phyloP scores from a whole-genome alignment of 2,888 invertebrate genomes.

The Pyralis farinalis region DNA sequence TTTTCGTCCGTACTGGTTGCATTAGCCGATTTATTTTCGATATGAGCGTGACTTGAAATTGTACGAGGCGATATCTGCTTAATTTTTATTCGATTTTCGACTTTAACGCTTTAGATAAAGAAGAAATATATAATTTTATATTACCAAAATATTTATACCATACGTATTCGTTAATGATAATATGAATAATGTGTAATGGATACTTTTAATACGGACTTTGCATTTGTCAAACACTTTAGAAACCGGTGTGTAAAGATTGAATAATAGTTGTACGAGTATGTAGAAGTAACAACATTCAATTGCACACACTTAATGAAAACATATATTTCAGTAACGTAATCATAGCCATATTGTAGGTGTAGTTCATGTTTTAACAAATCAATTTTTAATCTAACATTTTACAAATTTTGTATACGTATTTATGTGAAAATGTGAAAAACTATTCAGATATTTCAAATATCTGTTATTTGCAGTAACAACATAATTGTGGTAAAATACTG shows the following conservation, averaged over 20 bases:
- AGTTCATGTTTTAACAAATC: too few relatives aligned
- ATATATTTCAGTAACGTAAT: too few relatives aligned
- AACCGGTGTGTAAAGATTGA: constrained; percentile 17
- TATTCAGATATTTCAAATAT: too few relatives aligned
- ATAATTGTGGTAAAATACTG: too few relatives aligned
- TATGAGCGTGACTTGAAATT: constrained; percentile 15
- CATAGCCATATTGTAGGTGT: too few relatives aligned
- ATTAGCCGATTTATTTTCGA: constrained; percentile 21
- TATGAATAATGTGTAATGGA: constrained; percentile 16
- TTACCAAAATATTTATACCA: not conserved
- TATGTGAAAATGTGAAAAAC: too few relatives aligned
- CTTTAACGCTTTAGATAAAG: not conserved
- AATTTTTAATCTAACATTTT: too few relatives aligned
- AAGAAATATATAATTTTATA: not conserved
- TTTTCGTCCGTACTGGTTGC: constrained; percentile 15
- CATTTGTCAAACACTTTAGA: constrained; percentile 16
- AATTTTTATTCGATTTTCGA: constrained; percentile 7
- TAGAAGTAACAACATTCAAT: too few relatives aligned
- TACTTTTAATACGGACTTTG: constrained; percentile 17
- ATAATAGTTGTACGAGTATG: too few relatives aligned
- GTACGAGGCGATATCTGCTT: not conserved
- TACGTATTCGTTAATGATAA: constrained; percentile 1
- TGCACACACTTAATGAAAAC: too few relatives aligned
- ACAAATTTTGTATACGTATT: too few relatives aligned
- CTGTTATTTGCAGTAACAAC: too few relatives aligned